Evolutionary conservation across 2,888 invertebrate species (phyloP).

Genomic region (Catocala nupta): DNA sequence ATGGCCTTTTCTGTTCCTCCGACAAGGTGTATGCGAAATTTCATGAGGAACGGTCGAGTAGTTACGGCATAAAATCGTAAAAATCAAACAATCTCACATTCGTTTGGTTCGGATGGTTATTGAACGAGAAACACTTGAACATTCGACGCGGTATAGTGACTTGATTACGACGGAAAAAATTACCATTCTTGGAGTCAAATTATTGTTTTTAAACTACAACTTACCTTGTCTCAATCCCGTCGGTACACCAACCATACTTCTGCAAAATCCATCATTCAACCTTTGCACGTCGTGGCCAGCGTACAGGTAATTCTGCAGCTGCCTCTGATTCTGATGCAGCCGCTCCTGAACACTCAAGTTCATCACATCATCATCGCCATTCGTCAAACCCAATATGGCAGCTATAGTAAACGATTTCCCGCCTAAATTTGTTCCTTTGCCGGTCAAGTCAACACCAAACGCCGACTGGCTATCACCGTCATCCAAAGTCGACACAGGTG

Average conservation of each 20-base stretch:
- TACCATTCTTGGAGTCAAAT: no score
- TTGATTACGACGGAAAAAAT: no score
- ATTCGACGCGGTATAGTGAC: no score
- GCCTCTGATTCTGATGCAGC: constrained; percentile 77
- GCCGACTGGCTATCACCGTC: constrained; percentile 77
- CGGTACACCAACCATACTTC: constrained; percentile 71
- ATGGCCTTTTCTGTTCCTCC: no score
- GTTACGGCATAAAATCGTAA: no score
- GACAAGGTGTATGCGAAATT: no score
- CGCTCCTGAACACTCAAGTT: constrained; percentile 86
- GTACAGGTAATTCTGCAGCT: constrained; percentile 78
- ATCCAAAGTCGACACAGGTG: constrained; percentile 76
- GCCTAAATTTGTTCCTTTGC: constrained; percentile 77
- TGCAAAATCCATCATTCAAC: constrained; percentile 73
- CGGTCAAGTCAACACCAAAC: constrained; percentile 80
- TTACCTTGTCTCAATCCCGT: constrained; percentile 75
- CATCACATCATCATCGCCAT: constrained; percentile 81
- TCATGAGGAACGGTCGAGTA: no score
- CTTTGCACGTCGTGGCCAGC: constrained; percentile 78
- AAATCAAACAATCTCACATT: no score
- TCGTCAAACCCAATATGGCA: constrained; percentile 93
- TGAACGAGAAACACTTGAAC: no score
- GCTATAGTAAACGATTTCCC: constrained; percentile 95
- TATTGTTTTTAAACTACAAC: constrained; percentile 14
- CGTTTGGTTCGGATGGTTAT: no score